phyloP scores from a whole-genome alignment of 2,797 vertebrate genomes.

The Cossypha niveicapilla region DNA sequence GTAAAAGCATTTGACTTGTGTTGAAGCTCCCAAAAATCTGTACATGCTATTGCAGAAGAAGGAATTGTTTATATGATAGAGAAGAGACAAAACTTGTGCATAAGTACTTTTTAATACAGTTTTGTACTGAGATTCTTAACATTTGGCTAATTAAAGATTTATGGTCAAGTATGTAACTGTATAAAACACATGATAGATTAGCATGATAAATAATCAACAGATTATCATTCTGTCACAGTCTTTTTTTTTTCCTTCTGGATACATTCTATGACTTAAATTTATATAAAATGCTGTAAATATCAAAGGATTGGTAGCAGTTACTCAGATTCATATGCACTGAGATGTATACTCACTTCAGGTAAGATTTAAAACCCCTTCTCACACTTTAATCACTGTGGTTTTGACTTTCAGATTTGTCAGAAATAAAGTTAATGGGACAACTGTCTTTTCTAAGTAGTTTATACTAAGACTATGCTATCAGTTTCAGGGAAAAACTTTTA shows the following conservation, averaged over 20 bases:
- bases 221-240: background rate
- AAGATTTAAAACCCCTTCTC: background rate
- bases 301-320: background rate
- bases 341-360: background rate
- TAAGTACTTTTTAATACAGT: background rate
- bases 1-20: background rate
- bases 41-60: background rate
- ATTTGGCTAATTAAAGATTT: background rate
- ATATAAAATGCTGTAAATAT: background rate
- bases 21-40: background rate
- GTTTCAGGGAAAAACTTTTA: background rate
- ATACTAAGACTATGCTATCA: background rate
- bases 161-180: background rate
- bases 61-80: background rate
- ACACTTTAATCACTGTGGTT: background rate
- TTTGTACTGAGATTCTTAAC: background rate
- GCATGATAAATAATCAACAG: background rate
- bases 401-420: background rate
- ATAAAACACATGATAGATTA: fast-evolving
- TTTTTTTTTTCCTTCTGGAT: background rate
- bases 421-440: background rate
- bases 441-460: background rate
- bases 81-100: background rate
- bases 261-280: background rate
- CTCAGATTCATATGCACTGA: background rate